Conservation (phyloP, 2,797 vertebrate genomes). For the Steatocranus sp. region DNA sequence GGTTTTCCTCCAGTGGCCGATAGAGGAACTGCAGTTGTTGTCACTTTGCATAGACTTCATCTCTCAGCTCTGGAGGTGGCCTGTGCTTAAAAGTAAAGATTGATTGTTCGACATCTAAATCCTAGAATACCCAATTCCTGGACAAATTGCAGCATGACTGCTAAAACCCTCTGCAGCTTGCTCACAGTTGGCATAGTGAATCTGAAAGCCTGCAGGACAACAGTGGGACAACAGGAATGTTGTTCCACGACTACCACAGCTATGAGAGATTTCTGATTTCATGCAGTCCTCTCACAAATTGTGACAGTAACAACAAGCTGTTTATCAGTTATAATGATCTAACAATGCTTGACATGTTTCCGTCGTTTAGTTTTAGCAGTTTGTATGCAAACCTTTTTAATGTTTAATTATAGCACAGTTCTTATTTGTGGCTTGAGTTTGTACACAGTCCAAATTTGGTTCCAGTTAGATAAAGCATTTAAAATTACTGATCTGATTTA, state of each 20-base stretch:
- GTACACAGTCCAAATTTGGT: background rate
- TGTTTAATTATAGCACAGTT: background rate
- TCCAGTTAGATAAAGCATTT: background rate
- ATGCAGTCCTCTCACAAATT: background rate
- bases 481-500: background rate
- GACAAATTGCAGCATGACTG: too few species aligned
- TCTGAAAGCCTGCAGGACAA: background rate
- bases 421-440: background rate
- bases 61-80: background rate
- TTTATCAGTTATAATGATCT: background rate
- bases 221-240: background rate
- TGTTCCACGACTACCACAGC: background rate
- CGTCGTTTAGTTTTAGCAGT: rapidly evolving
- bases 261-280: background rate
- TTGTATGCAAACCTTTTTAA: background rate
- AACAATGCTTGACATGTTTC: background rate
- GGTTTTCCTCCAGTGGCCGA: background rate
- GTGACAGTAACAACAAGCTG: background rate
- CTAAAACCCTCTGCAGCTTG: too few species aligned
- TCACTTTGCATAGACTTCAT: background rate
- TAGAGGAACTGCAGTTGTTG: background rate
- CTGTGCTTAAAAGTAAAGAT: background rate
- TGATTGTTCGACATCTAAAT: background rate
- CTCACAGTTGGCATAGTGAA: background rate
- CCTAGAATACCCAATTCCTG: too few species aligned